phyloP scores from a whole-genome alignment of 2,113 vertebrate species.

The zebrafish (Danio rerio) region GRCz12tu NC_133191.1:25415501-25416000 shows the following conservation, averaged over 20 bases:
- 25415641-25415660: too few relatives aligned
- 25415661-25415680: neutral
- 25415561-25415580: too few relatives aligned
- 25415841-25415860: constrained; percentile 75
- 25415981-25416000: neutral
- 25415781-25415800: constrained; percentile 69
- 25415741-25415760: constrained; percentile 32
- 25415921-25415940: constrained; percentile 18
- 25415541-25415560: too few relatives aligned
- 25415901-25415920: constrained; percentile 1
- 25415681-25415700: neutral
- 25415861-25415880: constrained; percentile 18
- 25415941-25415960: neutral
- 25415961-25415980: neutral
- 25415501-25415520: too few relatives aligned
- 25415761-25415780: constrained; percentile 57
- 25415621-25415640: too few relatives aligned
- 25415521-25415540: too few relatives aligned
- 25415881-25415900: neutral
- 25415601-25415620: too few relatives aligned
- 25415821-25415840: constrained; percentile 66
- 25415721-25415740: constrained; percentile 62
- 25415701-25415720: constrained; percentile 1
- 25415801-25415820: constrained; percentile 73
- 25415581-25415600: too few relatives aligned